Base-by-base conservation (phyloP, 92 coral and sea anemone species). In the Epizoanthus stellaris region DNA sequence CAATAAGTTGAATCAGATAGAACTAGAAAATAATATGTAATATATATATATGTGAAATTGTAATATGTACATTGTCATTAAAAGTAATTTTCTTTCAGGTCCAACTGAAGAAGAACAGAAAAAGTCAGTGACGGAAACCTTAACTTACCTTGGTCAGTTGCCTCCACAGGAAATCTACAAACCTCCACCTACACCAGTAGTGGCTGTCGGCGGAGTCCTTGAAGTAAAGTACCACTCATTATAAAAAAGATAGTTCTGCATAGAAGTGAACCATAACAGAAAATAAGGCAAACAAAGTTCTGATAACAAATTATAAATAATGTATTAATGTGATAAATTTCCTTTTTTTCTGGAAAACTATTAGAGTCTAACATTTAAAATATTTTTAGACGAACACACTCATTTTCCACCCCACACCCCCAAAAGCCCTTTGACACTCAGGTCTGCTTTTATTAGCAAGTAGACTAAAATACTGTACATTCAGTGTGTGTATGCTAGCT, bases 71-170 rank as follows among this genome's bases (percentile, higher is more conserved):
- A 17, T 4, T 57, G 66, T 59, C 73, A 79, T 4, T 53, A 15
- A 34, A 4, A 71, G 36, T 30, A 30, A 84, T 73, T 60, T 10
- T 57, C 14, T 85, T 45, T 60, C 56, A 91, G 94, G 74, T 7
- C 83, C 82, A 66, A 65, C 85, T 79, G 93, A 87, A 21, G 86
- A 86, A 63, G 93, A 90, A 19, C 91, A 92, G 72, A 86, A 90
- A 62, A 64, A 58, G 67, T 63, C 93, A 7, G 91, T 92, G 25
- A 70, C 43, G 45, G 72, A 64, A 82, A 90, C 88, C 68, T 85
- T 92, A 82, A 70, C 43, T 21, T 88, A 92, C 70, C 53, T 90
- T n/a, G 39, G 60, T 10, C 80, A 85, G 64, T 58, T 92, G 85
- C 95, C 95, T 10, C 20, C 54, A 23, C 93, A 92, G 62, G 93